Conservation (phyloP, 2,113 vertebrate genomes). For the Psilopsiagon aurifrons region DNA sequence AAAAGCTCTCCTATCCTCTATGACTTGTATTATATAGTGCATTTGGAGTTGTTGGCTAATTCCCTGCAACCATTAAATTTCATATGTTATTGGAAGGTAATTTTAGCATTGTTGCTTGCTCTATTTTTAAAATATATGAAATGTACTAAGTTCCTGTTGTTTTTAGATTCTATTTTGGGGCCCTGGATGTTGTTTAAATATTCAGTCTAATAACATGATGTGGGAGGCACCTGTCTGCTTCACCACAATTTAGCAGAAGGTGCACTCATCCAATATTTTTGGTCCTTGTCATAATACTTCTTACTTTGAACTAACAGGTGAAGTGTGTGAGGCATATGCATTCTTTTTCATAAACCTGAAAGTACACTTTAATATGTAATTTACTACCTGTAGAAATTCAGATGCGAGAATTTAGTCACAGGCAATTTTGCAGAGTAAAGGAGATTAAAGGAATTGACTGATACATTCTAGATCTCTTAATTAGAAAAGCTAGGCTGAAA, state of each 20-base stretch:
- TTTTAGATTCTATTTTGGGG: not conserved
- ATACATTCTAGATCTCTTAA: not conserved
- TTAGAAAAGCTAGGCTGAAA: not conserved
- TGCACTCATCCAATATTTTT: not conserved
- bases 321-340: not conserved
- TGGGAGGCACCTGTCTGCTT: not conserved
- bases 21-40: not conserved
- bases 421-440: not conserved
- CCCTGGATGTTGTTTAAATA: not conserved
- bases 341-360: not conserved
- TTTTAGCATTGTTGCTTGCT: not conserved
- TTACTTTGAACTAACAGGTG: not conserved
- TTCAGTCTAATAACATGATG: not conserved
- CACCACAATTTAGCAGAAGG: not conserved
- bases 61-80: not conserved
- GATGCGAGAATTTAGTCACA: not conserved
- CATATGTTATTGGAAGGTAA: not conserved
- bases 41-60: not conserved
- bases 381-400: not conserved
- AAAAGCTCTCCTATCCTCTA: not conserved
- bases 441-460: not conserved
- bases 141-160: not conserved
- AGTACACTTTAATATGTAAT: not conserved
- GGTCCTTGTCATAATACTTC: not conserved
- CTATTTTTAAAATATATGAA: not conserved